Conservation (phyloP, 2,888 invertebrate genomes). For the Lissonota sp. region DNA sequence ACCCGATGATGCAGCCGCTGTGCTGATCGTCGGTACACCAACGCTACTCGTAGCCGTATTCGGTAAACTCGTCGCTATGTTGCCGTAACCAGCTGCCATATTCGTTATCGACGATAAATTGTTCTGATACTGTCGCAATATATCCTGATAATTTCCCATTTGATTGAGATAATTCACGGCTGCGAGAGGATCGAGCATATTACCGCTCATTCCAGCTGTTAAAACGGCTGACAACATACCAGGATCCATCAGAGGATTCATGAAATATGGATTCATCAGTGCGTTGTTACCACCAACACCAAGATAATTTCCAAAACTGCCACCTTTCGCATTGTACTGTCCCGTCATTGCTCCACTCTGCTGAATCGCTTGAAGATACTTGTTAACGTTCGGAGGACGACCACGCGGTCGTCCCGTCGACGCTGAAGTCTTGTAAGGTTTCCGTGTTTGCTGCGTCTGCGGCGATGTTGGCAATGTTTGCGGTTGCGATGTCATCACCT, state of each 20-base stretch:
- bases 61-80: constrained; percentile 65
- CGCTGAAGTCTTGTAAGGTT: constrained; percentile 73
- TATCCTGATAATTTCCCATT: constrained; percentile 78
- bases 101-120: constrained; percentile 75
- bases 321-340: constrained; percentile 74
- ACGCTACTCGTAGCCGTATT: constrained; percentile 68
- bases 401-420: constrained; percentile 84
- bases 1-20: constrained; percentile 66
- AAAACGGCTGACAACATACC: constrained; percentile 76
- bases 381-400: constrained; percentile 84
- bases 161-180: constrained; percentile 79
- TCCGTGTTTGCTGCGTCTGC: constrained; percentile 72
- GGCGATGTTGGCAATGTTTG: constrained; percentile 67
- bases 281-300: constrained; percentile 71
- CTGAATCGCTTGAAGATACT: constrained; percentile 75
- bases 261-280: constrained; percentile 78
- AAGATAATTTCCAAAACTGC: constrained; percentile 73
- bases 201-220: constrained; percentile 72
- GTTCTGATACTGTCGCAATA: constrained; percentile 78
- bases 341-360: constrained; percentile 71
- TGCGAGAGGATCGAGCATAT: constrained; percentile 76
- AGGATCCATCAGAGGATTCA: constrained; percentile 78
- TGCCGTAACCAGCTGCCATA: constrained; percentile 71
- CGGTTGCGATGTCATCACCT: constrained; percentile 50
- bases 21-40: constrained; percentile 68